phyloP scores from a whole-genome alignment of 2,113 vertebrate genomes.

The Trematomus loennbergii region DNA sequence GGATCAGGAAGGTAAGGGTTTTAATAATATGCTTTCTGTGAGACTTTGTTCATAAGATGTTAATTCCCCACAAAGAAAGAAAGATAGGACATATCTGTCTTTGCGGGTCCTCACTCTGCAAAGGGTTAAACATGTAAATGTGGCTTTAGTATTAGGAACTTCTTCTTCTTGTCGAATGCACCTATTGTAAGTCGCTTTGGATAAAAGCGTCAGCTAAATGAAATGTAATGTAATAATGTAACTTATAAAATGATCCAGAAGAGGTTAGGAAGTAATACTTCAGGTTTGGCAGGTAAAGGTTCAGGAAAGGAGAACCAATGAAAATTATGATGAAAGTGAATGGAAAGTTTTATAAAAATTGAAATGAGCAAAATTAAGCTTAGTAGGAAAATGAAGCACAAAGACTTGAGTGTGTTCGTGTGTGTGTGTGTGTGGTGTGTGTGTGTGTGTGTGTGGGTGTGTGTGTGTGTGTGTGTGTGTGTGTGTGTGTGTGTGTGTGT shows the following conservation, averaged over 20 bases:
- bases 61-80: neutral
- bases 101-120: neutral
- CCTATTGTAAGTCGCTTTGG: too few relatives aligned
- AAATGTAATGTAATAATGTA: too few relatives aligned
- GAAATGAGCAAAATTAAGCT: slow-evolving; percentile 12
- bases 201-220: too few relatives aligned
- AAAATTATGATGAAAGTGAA: slow-evolving; percentile 10
- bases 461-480: neutral
- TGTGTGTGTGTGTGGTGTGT: slow-evolving; percentile 35
- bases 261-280: neutral
- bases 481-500: slow-evolving; percentile 14
- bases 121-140: neutral
- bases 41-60: neutral
- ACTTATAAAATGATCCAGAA: neutral
- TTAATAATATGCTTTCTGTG: neutral
- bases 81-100: neutral
- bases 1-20: slow-evolving; percentile 78
- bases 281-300: neutral
- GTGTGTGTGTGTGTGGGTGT: slow-evolving; percentile 9
- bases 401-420: slow-evolving; percentile 42
- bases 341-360: slow-evolving; percentile 41
- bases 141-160: neutral
- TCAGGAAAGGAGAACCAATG: slow-evolving; percentile 34
- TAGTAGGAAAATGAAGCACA: slow-evolving; percentile 26
- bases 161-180: too few relatives aligned